phyloP scores from a whole-genome alignment of 2,888 invertebrate genomes.

The Drosophila longiperda region DNA sequence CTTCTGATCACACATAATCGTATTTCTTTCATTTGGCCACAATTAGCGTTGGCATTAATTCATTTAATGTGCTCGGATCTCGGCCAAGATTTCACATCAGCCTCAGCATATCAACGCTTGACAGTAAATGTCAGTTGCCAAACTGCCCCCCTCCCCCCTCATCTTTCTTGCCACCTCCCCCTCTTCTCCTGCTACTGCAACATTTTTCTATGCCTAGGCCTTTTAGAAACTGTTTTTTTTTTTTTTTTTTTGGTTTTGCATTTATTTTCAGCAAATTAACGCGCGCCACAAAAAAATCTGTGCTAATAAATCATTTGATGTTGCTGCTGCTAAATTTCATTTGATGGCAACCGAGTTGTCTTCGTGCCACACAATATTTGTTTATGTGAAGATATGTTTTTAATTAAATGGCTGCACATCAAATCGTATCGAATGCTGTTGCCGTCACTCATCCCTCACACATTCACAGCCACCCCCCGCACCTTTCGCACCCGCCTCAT shows the following conservation, averaged over 20 bases:
- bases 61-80: slow-evolving; percentile 56
- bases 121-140: slow-evolving; percentile 79
- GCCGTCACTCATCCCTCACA: slow-evolving; percentile 68
- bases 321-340: slow-evolving; percentile 42
- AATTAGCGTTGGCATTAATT: slow-evolving; percentile 79
- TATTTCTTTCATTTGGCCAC: slow-evolving; percentile 62
- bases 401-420: slow-evolving; percentile 73
- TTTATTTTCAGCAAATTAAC: slow-evolving; percentile 81
- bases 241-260: slow-evolving; percentile 29
- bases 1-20: slow-evolving; percentile 37
- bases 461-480: not conserved
- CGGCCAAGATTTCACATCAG: slow-evolving; percentile 30
- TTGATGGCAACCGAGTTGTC: slow-evolving; percentile 47
- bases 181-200: slow-evolving; percentile 19
- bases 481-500: not conserved
- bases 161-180: not conserved
- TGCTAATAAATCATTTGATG: slow-evolving; percentile 81
- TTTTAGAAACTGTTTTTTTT: slow-evolving; percentile 24
- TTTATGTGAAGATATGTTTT: slow-evolving; percentile 71
- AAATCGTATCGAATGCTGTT: slow-evolving; percentile 69
- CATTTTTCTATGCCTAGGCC: slow-evolving; percentile 42
- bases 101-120: slow-evolving; percentile 72
- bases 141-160: slow-evolving; percentile 13
- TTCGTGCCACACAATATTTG: slow-evolving; percentile 71
- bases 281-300: slow-evolving; percentile 61